phyloP scores from a whole-genome alignment of 2,113 vertebrate genomes.

The Python bivittatus region DNA sequence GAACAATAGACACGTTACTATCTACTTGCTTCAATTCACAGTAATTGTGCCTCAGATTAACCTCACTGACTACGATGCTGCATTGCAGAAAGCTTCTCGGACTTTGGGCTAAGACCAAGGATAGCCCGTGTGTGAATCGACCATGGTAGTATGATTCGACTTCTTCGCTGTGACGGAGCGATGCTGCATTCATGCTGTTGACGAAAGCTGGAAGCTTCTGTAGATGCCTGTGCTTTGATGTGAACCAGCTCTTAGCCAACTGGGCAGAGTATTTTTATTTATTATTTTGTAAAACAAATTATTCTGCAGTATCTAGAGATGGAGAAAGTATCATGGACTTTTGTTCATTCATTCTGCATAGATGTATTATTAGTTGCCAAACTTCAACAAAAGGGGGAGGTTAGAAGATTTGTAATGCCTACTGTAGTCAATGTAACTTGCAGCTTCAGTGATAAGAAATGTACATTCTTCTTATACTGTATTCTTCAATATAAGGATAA shows the following conservation, averaged over 20 bases:
- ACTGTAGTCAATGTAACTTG: neutral
- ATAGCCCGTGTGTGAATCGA: neutral
- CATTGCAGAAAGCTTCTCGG: neutral
- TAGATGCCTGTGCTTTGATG: neutral
- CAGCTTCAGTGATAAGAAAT: neutral
- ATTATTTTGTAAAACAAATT: neutral
- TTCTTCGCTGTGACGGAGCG: neutral
- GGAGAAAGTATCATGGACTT: neutral
- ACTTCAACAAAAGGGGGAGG: neutral
- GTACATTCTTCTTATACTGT: neutral
- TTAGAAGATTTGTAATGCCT: neutral
- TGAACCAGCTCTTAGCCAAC: neutral
- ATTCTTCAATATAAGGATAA: neutral
- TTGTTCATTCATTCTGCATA: neutral
- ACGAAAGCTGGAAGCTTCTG: neutral
- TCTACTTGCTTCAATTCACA: neutral
- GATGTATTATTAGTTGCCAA: neutral
- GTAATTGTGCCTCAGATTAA: neutral
- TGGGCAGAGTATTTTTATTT: neutral
- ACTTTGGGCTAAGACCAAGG: neutral
- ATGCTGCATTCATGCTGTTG: neutral
- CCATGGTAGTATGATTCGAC: neutral
- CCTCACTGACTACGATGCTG: neutral
- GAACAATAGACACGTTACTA: constrained; percentile 6
- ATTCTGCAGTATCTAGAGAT: neutral